These are phyloP conservation scores for Lerista edwardsae DNA, from an alignment of 2,797 vertebrate genomes.

Conservation along the genomic window DNA sequence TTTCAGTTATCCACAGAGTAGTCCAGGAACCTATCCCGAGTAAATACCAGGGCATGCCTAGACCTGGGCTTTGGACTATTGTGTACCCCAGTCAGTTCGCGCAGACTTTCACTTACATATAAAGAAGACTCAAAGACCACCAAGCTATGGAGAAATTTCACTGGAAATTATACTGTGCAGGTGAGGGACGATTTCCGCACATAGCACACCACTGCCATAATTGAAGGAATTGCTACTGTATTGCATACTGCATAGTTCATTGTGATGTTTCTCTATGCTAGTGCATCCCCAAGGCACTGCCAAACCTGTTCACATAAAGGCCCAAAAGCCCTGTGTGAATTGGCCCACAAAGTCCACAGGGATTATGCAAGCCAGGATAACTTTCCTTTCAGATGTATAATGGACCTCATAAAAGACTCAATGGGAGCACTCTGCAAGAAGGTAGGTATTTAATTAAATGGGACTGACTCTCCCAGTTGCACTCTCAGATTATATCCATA, in stretches of 20 bases:
- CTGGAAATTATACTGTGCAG: background rate
- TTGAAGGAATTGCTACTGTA: background rate
- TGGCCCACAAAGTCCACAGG: background rate
- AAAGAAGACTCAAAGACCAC: background rate
- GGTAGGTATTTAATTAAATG: background rate
- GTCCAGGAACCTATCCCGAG: too few relatives aligned
- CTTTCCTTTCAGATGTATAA: background rate
- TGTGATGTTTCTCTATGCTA: background rate
- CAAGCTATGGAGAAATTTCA: background rate
- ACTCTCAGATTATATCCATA: background rate
- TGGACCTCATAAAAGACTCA: background rate
- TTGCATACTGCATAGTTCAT: background rate
- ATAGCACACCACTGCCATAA: background rate
- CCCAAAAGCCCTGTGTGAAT: background rate
- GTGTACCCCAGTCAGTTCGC: background rate
- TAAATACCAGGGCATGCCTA: too few relatives aligned
- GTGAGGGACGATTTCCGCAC: background rate
- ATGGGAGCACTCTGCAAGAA: too few relatives aligned
- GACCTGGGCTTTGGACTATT: background rate
- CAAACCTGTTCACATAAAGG: background rate
- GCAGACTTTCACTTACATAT: background rate
- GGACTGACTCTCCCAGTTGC: background rate
- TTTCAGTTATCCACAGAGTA: too few relatives aligned
- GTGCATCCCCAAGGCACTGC: background rate
- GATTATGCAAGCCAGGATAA: background rate